A percentile compares a stretch with the other conserved stretches of the same genome.
These are phyloP conservation scores for Eupelmus urozonus DNA, from an alignment of 2,888 invertebrate species.

Conservation along the genomic window DNA sequence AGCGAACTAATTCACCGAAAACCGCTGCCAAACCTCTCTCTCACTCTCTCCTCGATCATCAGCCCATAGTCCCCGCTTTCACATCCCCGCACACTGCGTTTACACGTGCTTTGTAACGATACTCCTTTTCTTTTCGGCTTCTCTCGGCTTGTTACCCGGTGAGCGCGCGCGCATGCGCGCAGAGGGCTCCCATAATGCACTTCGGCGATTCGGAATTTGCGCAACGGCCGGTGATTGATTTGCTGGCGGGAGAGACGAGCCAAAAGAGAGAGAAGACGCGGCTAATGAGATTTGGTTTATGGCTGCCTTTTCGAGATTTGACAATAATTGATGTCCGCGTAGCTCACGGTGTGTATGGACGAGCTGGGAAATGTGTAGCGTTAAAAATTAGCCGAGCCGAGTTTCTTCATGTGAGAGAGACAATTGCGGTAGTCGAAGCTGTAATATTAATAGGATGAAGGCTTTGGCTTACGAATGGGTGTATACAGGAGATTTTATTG, in stretches of 20 bases:
- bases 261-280: not conserved
- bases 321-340: constrained; percentile 55
- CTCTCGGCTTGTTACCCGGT: constrained; percentile 14
- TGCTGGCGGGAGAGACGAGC: constrained; percentile 34
- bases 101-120: constrained; percentile 27
- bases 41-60: not conserved
- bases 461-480: too few species aligned
- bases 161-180: not conserved
- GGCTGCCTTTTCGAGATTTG: constrained; percentile 46
- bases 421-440: too few species aligned
- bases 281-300: constrained; percentile 56
- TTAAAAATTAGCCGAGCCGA: constrained; percentile 20
- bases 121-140: not conserved
- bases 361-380: constrained; percentile 6
- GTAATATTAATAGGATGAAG: too few species aligned
- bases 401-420: not conserved
- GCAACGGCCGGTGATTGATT: constrained; percentile 50
- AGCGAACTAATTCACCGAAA: not conserved
- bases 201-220: constrained; percentile 38
- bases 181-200: constrained; percentile 4
- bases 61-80: too few species aligned
- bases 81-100: too few species aligned
- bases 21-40: not conserved
- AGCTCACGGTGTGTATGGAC: constrained; percentile 13
- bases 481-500: too few species aligned